phyloP scores from a whole-genome alignment of 2,797 vertebrate genomes.

The Xyrichtys novacula region DNA sequence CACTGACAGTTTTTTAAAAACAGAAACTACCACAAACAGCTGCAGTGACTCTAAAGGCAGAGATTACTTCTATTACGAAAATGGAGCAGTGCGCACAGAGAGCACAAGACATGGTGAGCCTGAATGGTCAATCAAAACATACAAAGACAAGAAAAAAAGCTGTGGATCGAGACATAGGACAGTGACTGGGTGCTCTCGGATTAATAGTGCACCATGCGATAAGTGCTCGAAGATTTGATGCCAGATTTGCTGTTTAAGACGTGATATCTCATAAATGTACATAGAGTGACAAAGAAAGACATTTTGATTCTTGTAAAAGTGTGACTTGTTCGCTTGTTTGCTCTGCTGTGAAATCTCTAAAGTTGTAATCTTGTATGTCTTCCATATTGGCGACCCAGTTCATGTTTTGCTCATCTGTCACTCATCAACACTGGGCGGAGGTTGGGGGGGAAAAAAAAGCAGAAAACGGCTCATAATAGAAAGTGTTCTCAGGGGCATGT shows the following conservation, averaged over 20 bases:
- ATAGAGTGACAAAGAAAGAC: background rate
- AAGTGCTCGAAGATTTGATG: slow-evolving; percentile 16
- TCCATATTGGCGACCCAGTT: background rate
- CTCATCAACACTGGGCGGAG: background rate
- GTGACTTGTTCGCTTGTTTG: background rate
- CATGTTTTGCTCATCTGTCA: background rate
- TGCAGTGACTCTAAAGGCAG: slow-evolving; percentile 23
- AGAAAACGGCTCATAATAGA: slow-evolving; percentile 5
- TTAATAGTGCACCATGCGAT: slow-evolving; percentile 48
- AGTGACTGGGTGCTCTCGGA: slow-evolving; percentile 66
- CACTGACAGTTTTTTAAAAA: too few relatives aligned
- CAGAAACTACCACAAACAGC: slow-evolving; percentile 14
- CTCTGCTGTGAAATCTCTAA: background rate
- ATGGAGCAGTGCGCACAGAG: slow-evolving; percentile 69
- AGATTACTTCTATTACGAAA: slow-evolving; percentile 16
- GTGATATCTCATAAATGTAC: background rate
- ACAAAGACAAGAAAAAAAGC: slow-evolving; percentile 84
- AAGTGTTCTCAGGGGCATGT: slow-evolving; percentile 10
- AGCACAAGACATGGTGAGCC: slow-evolving; percentile 72
- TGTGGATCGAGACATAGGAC: slow-evolving; percentile 86
- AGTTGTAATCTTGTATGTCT: background rate
- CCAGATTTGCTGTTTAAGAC: slow-evolving; percentile 14
- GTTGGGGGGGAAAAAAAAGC: background rate
- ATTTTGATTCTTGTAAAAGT: background rate
- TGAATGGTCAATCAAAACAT: slow-evolving; percentile 67